Conservation (phyloP, 2,888 invertebrate genomes). For the Thera obeliscata region DNA sequence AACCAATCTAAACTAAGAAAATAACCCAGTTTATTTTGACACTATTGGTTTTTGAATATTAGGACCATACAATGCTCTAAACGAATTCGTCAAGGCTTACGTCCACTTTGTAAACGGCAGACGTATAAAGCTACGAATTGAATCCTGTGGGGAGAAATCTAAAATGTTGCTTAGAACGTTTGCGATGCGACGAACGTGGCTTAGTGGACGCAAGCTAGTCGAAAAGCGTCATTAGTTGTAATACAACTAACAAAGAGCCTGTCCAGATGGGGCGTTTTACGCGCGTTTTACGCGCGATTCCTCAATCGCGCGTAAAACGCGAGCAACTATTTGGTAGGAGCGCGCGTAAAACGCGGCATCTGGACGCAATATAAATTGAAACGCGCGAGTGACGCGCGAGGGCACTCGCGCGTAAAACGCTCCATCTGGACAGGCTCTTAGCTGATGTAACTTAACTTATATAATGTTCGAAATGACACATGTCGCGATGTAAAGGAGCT, state of each 20-base stretch:
- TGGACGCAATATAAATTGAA: conserved; percentile 1
- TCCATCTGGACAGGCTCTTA: no score
- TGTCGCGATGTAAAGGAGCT: conserved; percentile 24
- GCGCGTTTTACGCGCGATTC: no score
- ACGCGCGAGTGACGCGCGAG: no score
- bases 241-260: no score
- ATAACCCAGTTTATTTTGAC: neutral
- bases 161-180: neutral
- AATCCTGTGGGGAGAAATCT: neutral
- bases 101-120: neutral
- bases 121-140: neutral
- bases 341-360: no score
- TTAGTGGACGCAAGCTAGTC: neutral
- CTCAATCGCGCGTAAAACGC: no score
- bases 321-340: no score
- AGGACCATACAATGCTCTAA: conserved; percentile 20
- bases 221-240: no score
- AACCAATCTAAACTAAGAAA: neutral
- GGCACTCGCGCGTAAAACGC: no score
- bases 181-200: neutral
- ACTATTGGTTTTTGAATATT: neutral
- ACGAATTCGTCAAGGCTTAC: conserved; percentile 7
- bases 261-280: no score
- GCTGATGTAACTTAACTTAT: conserved; percentile 45
- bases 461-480: conserved; percentile 32